Conservation (phyloP, 1,140 invertebrate genomes). For the Orchestia grillus region DNA sequence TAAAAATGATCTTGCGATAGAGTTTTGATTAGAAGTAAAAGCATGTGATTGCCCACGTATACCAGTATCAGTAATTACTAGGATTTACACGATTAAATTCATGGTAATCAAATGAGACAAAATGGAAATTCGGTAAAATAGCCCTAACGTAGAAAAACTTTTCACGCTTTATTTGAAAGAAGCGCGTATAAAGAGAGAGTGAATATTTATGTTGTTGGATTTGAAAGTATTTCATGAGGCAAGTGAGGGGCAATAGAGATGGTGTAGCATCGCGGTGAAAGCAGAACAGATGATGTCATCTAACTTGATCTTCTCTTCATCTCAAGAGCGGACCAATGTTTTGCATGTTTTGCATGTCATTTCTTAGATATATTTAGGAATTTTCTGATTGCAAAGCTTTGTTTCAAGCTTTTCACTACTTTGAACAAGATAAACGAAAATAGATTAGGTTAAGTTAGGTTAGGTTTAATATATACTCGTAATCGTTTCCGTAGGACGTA, state of each 20-base stretch:
- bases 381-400: not conserved
- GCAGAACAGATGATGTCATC: constrained; percentile 3
- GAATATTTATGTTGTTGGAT: not conserved
- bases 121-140: not conserved
- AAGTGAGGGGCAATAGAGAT: not conserved
- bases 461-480: too few relatives aligned
- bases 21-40: not conserved
- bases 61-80: too few relatives aligned
- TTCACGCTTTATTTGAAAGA: not conserved
- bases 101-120: not conserved
- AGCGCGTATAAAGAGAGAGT: not conserved
- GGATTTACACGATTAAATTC: not conserved
- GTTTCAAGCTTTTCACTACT: not conserved
- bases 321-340: not conserved
- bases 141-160: not conserved
- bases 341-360: not conserved
- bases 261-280: not conserved
- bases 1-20: not conserved
- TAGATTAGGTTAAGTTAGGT: too few relatives aligned
- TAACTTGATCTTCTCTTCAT: not conserved
- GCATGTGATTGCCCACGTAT: too few relatives aligned
- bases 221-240: not conserved
- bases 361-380: not conserved
- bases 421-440: not conserved
- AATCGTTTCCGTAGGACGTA: too few relatives aligned